These are phyloP conservation scores for Neodiprion pinetum DNA, from an alignment of 1,140 invertebrate genomes.

Conservation along the genomic window DNA sequence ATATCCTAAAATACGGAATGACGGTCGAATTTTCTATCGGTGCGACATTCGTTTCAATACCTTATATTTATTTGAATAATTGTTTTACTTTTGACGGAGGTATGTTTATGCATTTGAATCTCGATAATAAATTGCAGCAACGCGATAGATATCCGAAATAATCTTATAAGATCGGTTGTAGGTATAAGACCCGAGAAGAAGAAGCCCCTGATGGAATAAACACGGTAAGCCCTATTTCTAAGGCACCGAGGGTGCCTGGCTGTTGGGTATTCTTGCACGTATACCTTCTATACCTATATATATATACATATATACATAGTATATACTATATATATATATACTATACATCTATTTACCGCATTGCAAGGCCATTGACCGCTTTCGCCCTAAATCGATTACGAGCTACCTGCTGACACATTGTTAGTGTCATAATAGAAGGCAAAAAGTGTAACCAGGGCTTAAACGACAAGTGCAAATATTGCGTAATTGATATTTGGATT, in stretches of 20 bases:
- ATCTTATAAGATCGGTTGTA: too few species aligned
- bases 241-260: not conserved
- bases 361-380: constrained; percentile 6
- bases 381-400: constrained; percentile 7
- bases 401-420: constrained; percentile 6
- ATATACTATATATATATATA: too few species aligned
- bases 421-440: constrained; percentile 3
- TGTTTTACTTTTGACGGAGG: too few species aligned
- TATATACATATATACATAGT: too few species aligned
- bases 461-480: constrained; percentile 6
- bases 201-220: constrained; percentile 5
- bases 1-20: too few species aligned
- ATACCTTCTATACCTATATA: not conserved
- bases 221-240: not conserved
- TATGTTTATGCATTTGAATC: too few species aligned
- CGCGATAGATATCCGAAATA: too few species aligned
- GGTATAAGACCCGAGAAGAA: too few species aligned
- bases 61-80: too few species aligned
- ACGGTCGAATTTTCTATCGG: too few species aligned
- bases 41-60: too few species aligned
- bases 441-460: constrained; percentile 1
- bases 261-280: not conserved
- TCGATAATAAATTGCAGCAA: too few species aligned
- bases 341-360: not conserved
- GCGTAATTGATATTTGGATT: not conserved